Percentiles rank a stretch among this genome's conserved stretches.
phyloP scores from a whole-genome alignment of 2,888 invertebrate species.

The Meteorus colon region DNA sequence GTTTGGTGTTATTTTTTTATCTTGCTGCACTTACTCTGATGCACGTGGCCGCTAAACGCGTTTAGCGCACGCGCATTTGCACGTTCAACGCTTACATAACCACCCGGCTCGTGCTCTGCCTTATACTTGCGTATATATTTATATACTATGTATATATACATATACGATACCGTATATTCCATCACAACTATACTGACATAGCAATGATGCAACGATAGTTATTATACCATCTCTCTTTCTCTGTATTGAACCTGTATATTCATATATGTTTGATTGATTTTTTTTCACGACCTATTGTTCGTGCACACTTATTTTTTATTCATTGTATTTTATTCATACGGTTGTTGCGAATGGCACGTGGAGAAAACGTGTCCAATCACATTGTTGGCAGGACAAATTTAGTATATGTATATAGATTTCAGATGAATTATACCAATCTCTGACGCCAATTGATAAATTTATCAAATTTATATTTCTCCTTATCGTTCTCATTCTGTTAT shows the following conservation, averaged over 20 bases:
- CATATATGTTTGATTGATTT: neutral
- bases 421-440: constrained; percentile 7
- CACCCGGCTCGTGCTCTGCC: constrained; percentile 37
- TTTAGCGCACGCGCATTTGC: constrained; percentile 36
- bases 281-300: neutral
- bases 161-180: constrained; percentile 27
- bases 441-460: constrained; percentile 2
- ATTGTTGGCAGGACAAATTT: neutral
- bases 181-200: constrained; percentile 32
- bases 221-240: neutral
- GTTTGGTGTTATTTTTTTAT: constrained; percentile 12
- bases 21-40: constrained; percentile 19
- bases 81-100: constrained; percentile 39
- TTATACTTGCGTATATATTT: constrained; percentile 18
- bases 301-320: neutral
- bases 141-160: constrained; percentile 27
- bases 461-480: constrained; percentile 19
- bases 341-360: neutral
- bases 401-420: neutral
- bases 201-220: constrained; percentile 42
- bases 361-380: constrained; percentile 4
- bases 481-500: constrained; percentile 10
- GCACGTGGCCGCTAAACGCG: constrained; percentile 31
- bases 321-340: neutral
- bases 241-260: neutral